These are phyloP conservation scores for Pecten maximus DNA, from an alignment of 2,888 invertebrate species.

Conservation along the genomic window DNA sequence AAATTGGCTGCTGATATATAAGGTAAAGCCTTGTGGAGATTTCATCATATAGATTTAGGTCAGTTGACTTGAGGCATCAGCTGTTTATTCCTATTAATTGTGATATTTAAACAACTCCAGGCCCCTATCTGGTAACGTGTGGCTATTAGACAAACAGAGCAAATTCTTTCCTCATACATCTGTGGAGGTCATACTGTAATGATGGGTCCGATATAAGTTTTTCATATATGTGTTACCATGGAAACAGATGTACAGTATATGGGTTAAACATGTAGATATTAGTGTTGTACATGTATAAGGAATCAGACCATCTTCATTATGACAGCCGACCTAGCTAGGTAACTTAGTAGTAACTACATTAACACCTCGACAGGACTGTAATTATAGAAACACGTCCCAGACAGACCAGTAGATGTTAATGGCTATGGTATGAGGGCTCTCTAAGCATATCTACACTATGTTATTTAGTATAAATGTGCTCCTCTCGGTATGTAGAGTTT, in stretches of 20 bases:
- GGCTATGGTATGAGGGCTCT: neutral
- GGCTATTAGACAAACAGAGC: neutral
- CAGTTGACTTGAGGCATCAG: slow-evolving; percentile 1
- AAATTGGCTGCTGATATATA: too few relatives aligned
- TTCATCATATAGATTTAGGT: neutral
- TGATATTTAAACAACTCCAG: slow-evolving; percentile 18
- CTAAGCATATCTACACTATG: neutral
- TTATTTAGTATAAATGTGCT: too few relatives aligned
- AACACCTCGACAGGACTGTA: neutral
- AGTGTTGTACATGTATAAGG: neutral
- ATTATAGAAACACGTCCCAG: neutral
- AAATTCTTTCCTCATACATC: neutral
- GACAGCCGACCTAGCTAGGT: neutral
- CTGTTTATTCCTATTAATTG: neutral
- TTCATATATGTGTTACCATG: slow-evolving; percentile 11
- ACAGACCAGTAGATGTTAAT: neutral
- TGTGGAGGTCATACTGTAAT: neutral
- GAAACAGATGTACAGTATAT: slow-evolving; percentile 1
- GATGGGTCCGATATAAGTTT: neutral
- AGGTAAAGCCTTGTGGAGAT: neutral
- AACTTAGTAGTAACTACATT: neutral
- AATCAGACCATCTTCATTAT: neutral
- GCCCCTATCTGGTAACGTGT: neutral
- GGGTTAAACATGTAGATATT: slow-evolving; percentile 24
- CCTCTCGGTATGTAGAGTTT: too few relatives aligned